phyloP scores from a whole-genome alignment of 64 coral and sea anemone species.

The Montipora foliosa region DNA sequence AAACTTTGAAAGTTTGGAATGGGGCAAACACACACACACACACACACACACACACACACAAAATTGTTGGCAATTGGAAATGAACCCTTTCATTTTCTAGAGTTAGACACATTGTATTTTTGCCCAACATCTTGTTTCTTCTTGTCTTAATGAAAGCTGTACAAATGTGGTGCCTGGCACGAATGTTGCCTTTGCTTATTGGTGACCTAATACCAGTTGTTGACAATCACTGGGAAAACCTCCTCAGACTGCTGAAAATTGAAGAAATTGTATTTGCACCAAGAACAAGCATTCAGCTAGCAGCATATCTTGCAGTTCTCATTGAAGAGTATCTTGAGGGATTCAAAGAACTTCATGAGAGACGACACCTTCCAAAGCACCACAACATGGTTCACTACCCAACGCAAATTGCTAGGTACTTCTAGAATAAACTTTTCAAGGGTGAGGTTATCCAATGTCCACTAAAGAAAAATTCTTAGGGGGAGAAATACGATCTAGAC shows the following conservation, averaged over 20 bases:
- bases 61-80: no score
- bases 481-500: no score
- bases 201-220: conserved; percentile 37
- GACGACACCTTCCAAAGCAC: conserved; percentile 53
- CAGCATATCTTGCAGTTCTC: conserved; percentile 68
- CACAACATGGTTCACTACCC: conserved; percentile 80
- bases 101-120: no score
- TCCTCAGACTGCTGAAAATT: conserved; percentile 48
- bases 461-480: no score
- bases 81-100: no score
- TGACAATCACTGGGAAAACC: conserved; percentile 64
- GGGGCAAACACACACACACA: no score
- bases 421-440: no score
- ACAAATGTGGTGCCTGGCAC: conserved; percentile 65
- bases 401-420: conserved; percentile 64
- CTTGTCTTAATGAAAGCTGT: conserved; percentile 37
- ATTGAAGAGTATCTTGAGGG: conserved; percentile 63
- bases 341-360: conserved; percentile 25
- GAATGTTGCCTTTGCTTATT: conserved; percentile 55
- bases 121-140: no score
- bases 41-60: background rate
- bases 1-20: no score
- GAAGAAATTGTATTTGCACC: conserved; percentile 73
- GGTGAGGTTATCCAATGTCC: no score
- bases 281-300: conserved; percentile 38